Base-by-base conservation (phyloP, 2,888 invertebrate genomes). In the Orchestes rusci region DNA sequence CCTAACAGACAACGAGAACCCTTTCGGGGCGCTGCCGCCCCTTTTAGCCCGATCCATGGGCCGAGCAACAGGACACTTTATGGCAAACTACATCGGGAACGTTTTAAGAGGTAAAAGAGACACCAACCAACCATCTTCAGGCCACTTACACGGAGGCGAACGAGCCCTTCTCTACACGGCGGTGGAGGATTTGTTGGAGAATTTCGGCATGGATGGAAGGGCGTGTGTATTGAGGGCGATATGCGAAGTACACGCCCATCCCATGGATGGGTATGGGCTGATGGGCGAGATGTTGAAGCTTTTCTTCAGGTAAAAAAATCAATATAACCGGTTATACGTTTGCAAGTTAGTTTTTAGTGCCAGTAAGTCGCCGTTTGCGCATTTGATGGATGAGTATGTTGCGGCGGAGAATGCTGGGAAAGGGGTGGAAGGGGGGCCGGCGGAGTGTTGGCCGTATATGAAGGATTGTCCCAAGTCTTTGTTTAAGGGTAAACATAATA, bases 1-100 rank as follows among this genome's bases (percentile, higher is more conserved):
- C 10, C 65, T 89, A 56, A 89, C 89, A n/a, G 89, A 89, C 63
- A 88, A 89, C 63, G 85, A 88, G 63, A 89, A 89, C 69, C 89
- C 89, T 0, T 82, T 85, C 59, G 89, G 89, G 12, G 82, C 81
- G 32, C 66, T 88, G 43, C 87, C 88, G 0, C 82, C 86, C 1
- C 71, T 86, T 3, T 74, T 89, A 53, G 82, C 82, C 1, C 71
- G 87, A 50, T 84, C 84, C 3, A 80, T 87, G 76, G 82, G 87
- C 3, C 74, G 79, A 53, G 75, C 81, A 5, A 85, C 86, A 0
- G 82, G 84, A 0, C 73, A 77, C 42, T 65, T 80, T 52, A 70
- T 80, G 65, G 79, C 85, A 0, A 79, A 85, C 56, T 88, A 87
- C 60, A 77, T 89, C 17, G 78, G 82, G 1, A 74, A 79, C 39